Base-by-base conservation (phyloP, 2,888 invertebrate genomes). In the Chaitophorus viminalis region DNA sequence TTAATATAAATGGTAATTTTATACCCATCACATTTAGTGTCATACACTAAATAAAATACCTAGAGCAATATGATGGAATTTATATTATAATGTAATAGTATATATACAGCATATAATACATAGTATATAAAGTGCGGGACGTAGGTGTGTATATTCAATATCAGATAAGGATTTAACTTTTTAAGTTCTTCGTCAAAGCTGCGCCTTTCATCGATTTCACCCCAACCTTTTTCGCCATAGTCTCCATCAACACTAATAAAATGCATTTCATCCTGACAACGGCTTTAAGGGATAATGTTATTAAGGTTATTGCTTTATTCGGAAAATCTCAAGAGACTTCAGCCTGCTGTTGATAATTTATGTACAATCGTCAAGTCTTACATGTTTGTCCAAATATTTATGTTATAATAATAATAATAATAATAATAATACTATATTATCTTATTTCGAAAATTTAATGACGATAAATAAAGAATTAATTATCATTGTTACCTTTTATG, bases 1-100 rank as follows among this genome's bases (percentile, higher is more conserved):
- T 60, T 72, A 86, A 86, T 86, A 86, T 79, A 86, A 72, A 86
- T 86, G 86, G 79, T 86, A 86, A 86, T 86, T 86, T 79, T 9
- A 6, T 5, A 39, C n/a, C 36, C 72, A 8, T 36, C 46, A 60
- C 36, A 33, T 39, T n/a, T n/a, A 14, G 78, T 85, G 77, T 85
- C 77, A 77, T 33, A 52, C 36, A 33, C 65, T 82, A 72, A 74
- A 82, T 82, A 82, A 82, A 74, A 82, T 54, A 72, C 36, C 72
- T 33, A 54, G 18, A 82, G 9, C 36, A 21, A 60, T 33, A 72
- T 6, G 46, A 82, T 31, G 17, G 21, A 5, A 29, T 9, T 11
- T n/a, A 76, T 76, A 76, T 77, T 9, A 31, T 75, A 75, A 75
- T 46, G 9, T 36, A 36, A n/a, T 29, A 68, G 6, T 39, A 39